Conservation (phyloP, 2,113 vertebrate genomes). For the Condylura cristata region DNA sequence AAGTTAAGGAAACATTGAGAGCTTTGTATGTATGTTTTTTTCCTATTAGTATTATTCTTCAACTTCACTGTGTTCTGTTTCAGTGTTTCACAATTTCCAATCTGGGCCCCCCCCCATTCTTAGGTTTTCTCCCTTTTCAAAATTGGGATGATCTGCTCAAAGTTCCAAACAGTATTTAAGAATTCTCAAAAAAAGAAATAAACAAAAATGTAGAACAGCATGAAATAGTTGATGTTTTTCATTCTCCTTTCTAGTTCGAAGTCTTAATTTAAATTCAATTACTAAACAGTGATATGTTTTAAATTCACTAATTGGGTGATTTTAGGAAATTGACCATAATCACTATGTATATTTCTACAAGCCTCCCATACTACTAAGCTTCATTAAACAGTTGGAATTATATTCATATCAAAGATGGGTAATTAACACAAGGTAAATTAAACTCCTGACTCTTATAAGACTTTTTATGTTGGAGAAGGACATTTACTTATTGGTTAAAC, state of each 20-base stretch:
- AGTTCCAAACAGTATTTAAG: not conserved
- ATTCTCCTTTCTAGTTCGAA: not conserved
- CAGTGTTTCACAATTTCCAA: not conserved
- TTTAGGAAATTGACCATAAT: slow-evolving; percentile 13
- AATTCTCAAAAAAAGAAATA: not conserved
- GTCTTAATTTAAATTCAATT: not conserved
- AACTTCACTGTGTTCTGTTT: not conserved
- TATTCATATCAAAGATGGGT: not conserved
- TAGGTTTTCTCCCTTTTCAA: accelerated
- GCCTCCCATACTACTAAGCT: not conserved
- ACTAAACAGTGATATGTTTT: not conserved
- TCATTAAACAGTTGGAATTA: not conserved
- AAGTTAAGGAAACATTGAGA: not conserved
- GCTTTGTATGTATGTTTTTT: not conserved
- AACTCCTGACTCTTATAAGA: not conserved
- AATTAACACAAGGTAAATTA: not conserved
- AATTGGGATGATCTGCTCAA: not conserved
- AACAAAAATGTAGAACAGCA: not conserved
- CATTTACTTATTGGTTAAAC: not conserved
- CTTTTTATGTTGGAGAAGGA: slow-evolving; percentile 17
- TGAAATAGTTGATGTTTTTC: not conserved
- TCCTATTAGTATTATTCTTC: not conserved
- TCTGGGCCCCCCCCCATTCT: not conserved
- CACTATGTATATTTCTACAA: not conserved
- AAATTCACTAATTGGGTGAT: not conserved